Evolutionary conservation across 2,113 vertebrate species (phyloP).

Genomic region (Lichenostomus cassidix): DNA sequence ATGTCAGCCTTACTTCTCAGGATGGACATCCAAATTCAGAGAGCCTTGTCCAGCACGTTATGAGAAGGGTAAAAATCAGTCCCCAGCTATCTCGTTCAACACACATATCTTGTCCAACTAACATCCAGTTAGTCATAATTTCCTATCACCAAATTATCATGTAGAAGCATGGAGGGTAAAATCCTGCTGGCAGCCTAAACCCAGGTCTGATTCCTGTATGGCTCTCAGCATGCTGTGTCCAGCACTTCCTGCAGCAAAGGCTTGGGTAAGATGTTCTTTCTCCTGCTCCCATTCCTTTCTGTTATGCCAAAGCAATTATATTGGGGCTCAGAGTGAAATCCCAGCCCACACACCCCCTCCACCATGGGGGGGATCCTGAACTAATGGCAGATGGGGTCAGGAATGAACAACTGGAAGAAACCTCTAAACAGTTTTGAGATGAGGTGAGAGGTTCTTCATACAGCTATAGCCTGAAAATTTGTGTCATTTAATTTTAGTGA

Average conservation of each 20-base stretch:
- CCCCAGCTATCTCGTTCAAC: background rate
- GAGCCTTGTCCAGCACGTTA: background rate
- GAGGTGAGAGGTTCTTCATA: background rate
- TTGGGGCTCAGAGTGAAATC: background rate
- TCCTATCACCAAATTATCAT: background rate
- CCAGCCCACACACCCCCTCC: background rate
- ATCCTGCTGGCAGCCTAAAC: background rate
- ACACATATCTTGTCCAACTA: background rate
- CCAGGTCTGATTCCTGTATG: accelerated
- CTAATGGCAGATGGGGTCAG: background rate
- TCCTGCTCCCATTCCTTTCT: background rate
- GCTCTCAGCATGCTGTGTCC: background rate
- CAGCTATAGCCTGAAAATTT: background rate
- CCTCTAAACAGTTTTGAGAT: accelerated
- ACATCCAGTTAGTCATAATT: background rate
- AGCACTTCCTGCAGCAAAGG: background rate
- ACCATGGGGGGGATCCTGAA: background rate
- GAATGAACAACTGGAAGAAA: background rate
- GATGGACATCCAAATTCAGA: background rate
- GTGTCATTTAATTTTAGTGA: background rate
- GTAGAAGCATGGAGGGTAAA: background rate
- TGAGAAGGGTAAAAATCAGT: background rate
- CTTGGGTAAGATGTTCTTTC: background rate
- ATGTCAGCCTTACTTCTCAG: background rate
- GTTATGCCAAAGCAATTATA: background rate